Conservation (phyloP, 2,113 vertebrate genomes). For the Gobio gobio region DNA sequence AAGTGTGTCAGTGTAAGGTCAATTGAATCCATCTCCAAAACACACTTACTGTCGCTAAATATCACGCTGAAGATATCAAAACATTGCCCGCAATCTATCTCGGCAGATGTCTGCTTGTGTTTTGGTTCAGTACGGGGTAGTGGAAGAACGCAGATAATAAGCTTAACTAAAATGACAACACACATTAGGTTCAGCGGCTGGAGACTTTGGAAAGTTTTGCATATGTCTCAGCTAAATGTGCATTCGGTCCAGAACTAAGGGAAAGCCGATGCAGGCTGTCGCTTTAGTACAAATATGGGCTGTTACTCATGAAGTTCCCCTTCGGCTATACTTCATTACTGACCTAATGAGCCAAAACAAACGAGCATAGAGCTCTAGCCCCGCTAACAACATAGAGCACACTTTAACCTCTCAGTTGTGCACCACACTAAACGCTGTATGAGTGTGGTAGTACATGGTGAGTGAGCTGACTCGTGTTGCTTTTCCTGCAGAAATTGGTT, state of each 20-base stretch:
- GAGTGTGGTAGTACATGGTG: background rate
- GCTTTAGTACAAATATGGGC: slow-evolving; percentile 41
- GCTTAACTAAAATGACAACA: slow-evolving; percentile 47
- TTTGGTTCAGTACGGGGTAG: background rate
- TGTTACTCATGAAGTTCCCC: slow-evolving; percentile 42
- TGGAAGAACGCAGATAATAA: slow-evolving; percentile 32
- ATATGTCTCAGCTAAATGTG: slow-evolving; percentile 44
- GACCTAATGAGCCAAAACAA: slow-evolving; percentile 60
- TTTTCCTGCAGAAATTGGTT: background rate
- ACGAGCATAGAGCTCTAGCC: slow-evolving; percentile 33
- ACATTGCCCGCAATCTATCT: slow-evolving; percentile 39
- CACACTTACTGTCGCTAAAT: slow-evolving; percentile 13
- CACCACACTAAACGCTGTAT: background rate
- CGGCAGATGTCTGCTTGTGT: slow-evolving; percentile 42
- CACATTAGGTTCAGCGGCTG: slow-evolving; percentile 49
- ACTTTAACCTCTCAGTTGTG: slow-evolving; percentile 3
- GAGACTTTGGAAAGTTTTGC: slow-evolving; percentile 49
- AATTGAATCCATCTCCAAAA: slow-evolving; percentile 29
- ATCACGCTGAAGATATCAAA: slow-evolving; percentile 20
- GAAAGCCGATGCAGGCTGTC: slow-evolving; percentile 39
- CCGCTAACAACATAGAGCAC: slow-evolving; percentile 13
- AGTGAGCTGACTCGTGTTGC: background rate
- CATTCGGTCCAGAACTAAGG: background rate
- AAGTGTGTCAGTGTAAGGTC: slow-evolving; percentile 16
- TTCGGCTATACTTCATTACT: slow-evolving; percentile 57